Evolutionary conservation across 2,797 vertebrate genomes (phyloP).

Genomic region (Heteromormyrus szaboi): DNA sequence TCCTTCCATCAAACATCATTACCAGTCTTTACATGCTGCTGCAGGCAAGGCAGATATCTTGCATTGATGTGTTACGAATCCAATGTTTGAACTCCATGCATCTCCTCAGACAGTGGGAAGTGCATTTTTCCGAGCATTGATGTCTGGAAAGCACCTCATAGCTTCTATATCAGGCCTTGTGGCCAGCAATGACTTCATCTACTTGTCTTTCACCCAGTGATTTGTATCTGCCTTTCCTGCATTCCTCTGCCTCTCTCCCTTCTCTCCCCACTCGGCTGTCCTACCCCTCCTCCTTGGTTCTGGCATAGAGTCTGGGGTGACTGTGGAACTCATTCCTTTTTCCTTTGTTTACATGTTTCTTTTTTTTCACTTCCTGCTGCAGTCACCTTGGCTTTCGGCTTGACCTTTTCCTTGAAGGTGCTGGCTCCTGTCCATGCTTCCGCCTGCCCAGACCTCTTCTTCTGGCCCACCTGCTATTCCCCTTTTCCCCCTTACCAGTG

Average conservation of each 20-base stretch:
- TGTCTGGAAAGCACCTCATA: neutral
- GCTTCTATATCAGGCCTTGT: neutral
- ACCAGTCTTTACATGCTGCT: neutral
- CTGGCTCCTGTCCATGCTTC: neutral
- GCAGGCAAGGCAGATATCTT: neutral
- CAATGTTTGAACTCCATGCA: neutral
- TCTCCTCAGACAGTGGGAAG: neutral
- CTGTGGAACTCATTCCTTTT: neutral
- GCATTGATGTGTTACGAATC: neutral
- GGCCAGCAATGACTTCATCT: neutral
- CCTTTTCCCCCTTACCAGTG: neutral
- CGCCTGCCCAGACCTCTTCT: neutral
- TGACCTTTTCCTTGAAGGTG: neutral
- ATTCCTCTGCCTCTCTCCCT: neutral
- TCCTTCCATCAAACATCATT: neutral
- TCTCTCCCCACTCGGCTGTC: neutral
- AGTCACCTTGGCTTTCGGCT: neutral
- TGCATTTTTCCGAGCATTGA: neutral
- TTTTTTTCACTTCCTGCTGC: neutral
- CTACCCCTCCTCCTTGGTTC: neutral
- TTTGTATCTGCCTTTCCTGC: neutral
- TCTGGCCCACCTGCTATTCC: neutral
- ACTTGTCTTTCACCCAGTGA: neutral
- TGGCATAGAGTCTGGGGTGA: neutral
- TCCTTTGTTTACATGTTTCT: neutral